Percentiles rank a stretch among this genome's conserved stretches.
Conservation (phyloP, 1,140 invertebrate species). For the Drosophila cardini region DNA sequence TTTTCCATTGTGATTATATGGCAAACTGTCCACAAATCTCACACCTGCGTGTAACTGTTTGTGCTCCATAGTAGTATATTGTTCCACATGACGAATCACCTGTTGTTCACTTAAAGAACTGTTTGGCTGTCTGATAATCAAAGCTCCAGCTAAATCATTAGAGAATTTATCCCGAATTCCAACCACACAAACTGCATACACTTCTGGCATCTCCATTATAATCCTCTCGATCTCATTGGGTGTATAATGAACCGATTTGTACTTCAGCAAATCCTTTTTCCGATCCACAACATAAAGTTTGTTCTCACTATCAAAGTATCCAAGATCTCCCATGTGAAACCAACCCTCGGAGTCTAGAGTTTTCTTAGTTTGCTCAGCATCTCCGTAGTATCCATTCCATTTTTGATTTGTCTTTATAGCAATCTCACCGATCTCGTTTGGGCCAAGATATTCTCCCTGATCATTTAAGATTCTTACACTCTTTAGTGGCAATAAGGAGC, state of each 20-base stretch:
- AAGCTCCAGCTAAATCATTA: slow-evolving; percentile 53
- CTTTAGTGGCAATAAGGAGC: neutral
- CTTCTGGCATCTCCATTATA: slow-evolving; percentile 36
- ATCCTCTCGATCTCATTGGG: slow-evolving; percentile 59
- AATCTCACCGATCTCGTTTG: slow-evolving; percentile 30
- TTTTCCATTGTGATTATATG: slow-evolving; percentile 88
- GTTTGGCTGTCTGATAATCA: slow-evolving; percentile 26
- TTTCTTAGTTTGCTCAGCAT: slow-evolving; percentile 86
- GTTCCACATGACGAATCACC: slow-evolving; percentile 44
- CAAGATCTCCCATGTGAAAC: slow-evolving; percentile 90
- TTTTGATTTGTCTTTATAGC: slow-evolving; percentile 31
- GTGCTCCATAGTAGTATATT: slow-evolving; percentile 74
- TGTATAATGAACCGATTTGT: slow-evolving; percentile 75
- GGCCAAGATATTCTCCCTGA: slow-evolving; percentile 11
- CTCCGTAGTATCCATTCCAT: slow-evolving; percentile 84
- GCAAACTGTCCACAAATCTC: slow-evolving; percentile 86
- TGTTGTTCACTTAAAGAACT: slow-evolving; percentile 34
- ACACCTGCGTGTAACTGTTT: slow-evolving; percentile 87
- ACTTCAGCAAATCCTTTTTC: slow-evolving; percentile 91
- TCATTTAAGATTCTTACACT: slow-evolving; percentile 11
- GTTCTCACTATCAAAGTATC: slow-evolving; percentile 88
- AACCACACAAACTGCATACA: slow-evolving; percentile 55
- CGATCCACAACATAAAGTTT: slow-evolving; percentile 89
- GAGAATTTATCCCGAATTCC: slow-evolving; percentile 41
- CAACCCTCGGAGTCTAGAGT: slow-evolving; percentile 87